These are phyloP conservation scores for Coptodon rendalli DNA, from an alignment of 2,113 vertebrate genomes.

Conservation along the genomic window DNA sequence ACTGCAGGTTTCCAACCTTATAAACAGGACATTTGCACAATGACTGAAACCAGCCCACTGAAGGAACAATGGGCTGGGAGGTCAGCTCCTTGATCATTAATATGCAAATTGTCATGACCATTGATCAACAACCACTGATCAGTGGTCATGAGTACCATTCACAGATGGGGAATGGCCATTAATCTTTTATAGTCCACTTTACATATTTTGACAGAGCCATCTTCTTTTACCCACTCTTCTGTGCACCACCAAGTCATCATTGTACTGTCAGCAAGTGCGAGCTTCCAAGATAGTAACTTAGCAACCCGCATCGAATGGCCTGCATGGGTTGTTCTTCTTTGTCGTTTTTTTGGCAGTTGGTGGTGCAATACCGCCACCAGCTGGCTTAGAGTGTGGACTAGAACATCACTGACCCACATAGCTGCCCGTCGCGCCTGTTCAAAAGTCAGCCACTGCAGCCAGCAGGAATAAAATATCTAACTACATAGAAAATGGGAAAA, in stretches of 20 bases:
- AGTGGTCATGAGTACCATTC: not conserved
- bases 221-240: not conserved
- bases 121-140: not conserved
- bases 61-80: not conserved
- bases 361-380: not conserved
- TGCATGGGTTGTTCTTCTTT: not conserved
- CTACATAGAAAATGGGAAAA: not conserved
- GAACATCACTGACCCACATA: not conserved
- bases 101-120: not conserved
- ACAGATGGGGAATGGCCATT: not conserved
- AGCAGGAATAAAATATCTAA: not conserved
- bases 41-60: not conserved
- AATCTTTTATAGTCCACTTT: not conserved
- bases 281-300: not conserved
- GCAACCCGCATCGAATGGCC: not conserved
- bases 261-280: accelerated
- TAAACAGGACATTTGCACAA: accelerated
- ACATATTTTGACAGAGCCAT: not conserved
- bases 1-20: not conserved
- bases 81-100: not conserved
- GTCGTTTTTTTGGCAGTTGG: not conserved
- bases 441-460: not conserved
- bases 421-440: not conserved
- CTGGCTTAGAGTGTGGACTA: not conserved
- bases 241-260: not conserved